Conservation (phyloP, 2,888 invertebrate genomes). For the Hofmannophila pseudospretella region DNA sequence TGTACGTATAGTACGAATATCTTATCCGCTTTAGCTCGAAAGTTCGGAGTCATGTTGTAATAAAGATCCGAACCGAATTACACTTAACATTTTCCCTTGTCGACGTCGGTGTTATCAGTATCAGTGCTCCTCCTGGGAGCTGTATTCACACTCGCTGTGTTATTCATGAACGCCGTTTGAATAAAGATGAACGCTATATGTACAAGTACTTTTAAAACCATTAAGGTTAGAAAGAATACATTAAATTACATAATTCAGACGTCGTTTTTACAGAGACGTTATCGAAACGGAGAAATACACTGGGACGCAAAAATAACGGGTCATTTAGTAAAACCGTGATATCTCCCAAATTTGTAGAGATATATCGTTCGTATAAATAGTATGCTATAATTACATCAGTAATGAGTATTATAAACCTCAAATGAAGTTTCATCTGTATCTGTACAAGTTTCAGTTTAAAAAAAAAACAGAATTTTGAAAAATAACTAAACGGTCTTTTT, state of each 20-base stretch:
- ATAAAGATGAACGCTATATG: constrained; percentile 62
- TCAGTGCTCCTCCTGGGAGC: constrained; percentile 46
- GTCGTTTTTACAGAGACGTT: background rate
- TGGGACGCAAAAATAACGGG: too few relatives aligned
- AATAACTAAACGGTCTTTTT: too few relatives aligned
- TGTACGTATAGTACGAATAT: constrained; percentile 18
- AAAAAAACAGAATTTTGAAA: too few relatives aligned
- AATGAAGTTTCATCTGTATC: too few relatives aligned
- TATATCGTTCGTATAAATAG: too few relatives aligned
- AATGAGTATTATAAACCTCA: too few relatives aligned
- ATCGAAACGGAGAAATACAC: too few relatives aligned
- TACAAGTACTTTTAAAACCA: constrained; percentile 40
- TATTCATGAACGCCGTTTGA: constrained; percentile 67
- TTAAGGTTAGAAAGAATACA: constrained; percentile 25
- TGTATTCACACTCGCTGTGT: constrained; percentile 61
- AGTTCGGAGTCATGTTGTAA: constrained; percentile 42
- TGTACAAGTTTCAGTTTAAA: too few relatives aligned
- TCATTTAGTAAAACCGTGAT: too few relatives aligned
- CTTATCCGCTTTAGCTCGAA: constrained; percentile 46
- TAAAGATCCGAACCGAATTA: constrained; percentile 62
- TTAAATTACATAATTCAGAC: background rate
- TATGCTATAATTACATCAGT: too few relatives aligned
- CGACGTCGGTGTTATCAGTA: constrained; percentile 52
- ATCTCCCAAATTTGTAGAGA: too few relatives aligned
- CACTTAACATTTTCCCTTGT: constrained; percentile 35